Conservation (phyloP, 2,888 invertebrate species). For the Cosmopolites sordidus region DNA sequence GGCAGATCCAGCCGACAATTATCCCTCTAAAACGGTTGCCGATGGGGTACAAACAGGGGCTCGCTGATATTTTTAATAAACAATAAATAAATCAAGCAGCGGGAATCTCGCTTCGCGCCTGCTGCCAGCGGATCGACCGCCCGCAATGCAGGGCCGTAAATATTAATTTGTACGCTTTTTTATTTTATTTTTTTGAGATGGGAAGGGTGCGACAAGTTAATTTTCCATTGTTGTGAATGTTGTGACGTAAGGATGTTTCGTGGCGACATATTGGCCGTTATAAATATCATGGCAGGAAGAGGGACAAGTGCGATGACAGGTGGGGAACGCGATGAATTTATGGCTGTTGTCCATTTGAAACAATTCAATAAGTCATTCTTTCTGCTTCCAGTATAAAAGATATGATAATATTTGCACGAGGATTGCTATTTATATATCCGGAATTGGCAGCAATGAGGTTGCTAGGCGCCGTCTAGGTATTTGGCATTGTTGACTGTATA, state of each 20-base stretch:
- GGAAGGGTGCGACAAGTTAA: background rate
- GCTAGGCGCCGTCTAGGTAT: too few relatives aligned
- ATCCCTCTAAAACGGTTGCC: background rate
- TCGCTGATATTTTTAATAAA: constrained; percentile 34
- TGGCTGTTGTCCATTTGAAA: too few relatives aligned
- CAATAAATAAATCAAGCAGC: constrained; percentile 30
- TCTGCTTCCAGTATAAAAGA: too few relatives aligned
- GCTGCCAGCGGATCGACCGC: constrained; percentile 28
- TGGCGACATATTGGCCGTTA: background rate
- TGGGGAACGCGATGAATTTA: background rate
- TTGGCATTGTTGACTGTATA: too few relatives aligned
- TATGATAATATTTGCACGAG: too few relatives aligned
- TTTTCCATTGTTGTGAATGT: background rate
- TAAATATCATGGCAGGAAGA: background rate
- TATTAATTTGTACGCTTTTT: constrained; percentile 1
- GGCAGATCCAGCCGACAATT: background rate
- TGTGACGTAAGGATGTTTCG: background rate
- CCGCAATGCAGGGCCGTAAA: constrained; percentile 23
- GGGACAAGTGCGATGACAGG: background rate
- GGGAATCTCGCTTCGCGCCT: constrained; percentile 23
- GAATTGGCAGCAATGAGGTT: too few relatives aligned
- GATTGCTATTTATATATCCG: too few relatives aligned
- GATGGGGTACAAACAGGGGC: constrained; percentile 9
- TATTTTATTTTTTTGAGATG: background rate
- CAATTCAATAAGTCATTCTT: too few relatives aligned